phyloP scores from a whole-genome alignment of 2,113 vertebrate species.

The Sylvietta virens region DNA sequence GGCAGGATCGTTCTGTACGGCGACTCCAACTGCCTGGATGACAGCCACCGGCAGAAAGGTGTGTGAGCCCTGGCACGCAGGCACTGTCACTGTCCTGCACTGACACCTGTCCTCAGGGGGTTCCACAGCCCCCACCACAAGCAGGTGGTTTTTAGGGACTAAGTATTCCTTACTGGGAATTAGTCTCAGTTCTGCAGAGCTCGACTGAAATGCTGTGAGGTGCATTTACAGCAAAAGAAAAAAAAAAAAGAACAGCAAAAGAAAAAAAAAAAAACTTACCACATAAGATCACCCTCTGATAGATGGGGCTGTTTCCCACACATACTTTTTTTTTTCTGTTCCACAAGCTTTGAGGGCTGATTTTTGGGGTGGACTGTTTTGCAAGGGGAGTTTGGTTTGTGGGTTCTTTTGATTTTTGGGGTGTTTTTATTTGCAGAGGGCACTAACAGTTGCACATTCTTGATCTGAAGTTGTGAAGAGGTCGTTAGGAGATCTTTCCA shows the following conservation, averaged over 20 bases:
- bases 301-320: not conserved
- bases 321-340: not conserved
- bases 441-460: not conserved
- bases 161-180: not conserved
- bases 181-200: not conserved
- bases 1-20: constrained; percentile 93
- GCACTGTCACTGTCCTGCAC: rapidly evolving
- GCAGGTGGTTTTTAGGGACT: not conserved
- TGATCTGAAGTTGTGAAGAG: not conserved
- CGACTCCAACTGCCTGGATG: constrained; percentile 96
- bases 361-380: not conserved
- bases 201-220: not conserved
- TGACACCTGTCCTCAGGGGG: rapidly evolving
- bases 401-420: not conserved
- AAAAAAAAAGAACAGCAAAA: too few relatives aligned
- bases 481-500: not conserved
- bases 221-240: not conserved
- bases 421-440: not conserved
- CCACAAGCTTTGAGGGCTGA: not conserved
- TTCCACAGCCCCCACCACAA: not conserved
- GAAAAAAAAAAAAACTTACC: too few relatives aligned
- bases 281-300: not conserved
- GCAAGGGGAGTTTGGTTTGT: not conserved
- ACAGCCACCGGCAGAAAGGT: constrained; percentile 98
- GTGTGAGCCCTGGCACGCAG: not conserved